These are phyloP conservation scores for Myoxocephalus aenaeus DNA, from an alignment of 2,797 vertebrate species.

Conservation along the genomic window DNA sequence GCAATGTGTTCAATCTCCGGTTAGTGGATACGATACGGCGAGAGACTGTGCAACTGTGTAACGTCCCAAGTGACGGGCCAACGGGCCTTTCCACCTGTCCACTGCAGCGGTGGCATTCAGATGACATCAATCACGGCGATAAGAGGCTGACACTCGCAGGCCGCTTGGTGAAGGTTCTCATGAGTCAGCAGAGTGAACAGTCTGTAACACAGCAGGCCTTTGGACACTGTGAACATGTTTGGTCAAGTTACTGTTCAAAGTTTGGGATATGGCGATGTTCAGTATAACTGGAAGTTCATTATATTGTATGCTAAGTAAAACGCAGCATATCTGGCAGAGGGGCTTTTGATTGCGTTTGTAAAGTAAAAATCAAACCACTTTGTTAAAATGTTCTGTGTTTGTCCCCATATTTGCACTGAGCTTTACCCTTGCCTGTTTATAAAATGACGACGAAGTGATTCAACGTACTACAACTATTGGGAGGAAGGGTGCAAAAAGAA, in stretches of 20 bases:
- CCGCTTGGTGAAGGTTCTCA: slow-evolving; percentile 42
- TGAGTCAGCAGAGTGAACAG: slow-evolving; percentile 35
- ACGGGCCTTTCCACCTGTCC: slow-evolving; percentile 50
- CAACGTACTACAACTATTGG: not conserved
- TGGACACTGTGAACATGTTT: not conserved
- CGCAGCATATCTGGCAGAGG: too few species aligned
- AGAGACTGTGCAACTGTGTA: slow-evolving; percentile 48
- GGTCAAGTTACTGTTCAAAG: not conserved
- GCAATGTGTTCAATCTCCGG: slow-evolving; percentile 27
- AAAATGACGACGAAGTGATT: not conserved
- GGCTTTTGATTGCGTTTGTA: not conserved
- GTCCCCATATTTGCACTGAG: not conserved
- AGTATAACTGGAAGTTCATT: not conserved
- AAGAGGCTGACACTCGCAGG: slow-evolving; percentile 45
- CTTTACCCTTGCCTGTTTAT: not conserved
- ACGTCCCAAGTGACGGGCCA: slow-evolving; percentile 42
- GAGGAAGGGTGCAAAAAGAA: not conserved
- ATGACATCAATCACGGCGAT: slow-evolving; percentile 66
- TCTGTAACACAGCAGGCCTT: not conserved
- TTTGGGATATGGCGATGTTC: not conserved
- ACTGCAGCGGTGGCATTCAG: slow-evolving; percentile 35
- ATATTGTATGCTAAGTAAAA: not conserved
- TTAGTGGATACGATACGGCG: slow-evolving; percentile 24
- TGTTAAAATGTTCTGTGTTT: not conserved
- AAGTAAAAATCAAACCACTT: not conserved